Evolutionary conservation across 2,113 vertebrate genomes (phyloP).

Genomic region (Silurus meridionalis): DNA sequence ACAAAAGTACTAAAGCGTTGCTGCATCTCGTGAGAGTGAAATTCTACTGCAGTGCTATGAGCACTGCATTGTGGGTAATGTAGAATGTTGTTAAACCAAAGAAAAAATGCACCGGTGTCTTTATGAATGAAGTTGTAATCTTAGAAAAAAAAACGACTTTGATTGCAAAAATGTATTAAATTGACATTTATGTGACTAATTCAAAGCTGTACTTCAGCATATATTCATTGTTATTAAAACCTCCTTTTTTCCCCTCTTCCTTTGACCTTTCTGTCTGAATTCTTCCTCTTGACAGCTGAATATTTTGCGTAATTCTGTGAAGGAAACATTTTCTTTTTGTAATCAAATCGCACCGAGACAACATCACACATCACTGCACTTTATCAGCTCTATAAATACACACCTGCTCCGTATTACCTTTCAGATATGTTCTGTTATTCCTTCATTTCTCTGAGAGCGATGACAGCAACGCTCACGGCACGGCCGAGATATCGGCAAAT

Average conservation of each 20-base stretch:
- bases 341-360: conserved; percentile 51
- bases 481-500: conserved; percentile 6
- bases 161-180: background rate
- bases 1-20: background rate
- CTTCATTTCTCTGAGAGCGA: conserved; percentile 36
- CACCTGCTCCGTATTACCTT: conserved; percentile 36
- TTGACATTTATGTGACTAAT: background rate
- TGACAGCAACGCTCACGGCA: conserved; percentile 14
- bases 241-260: background rate
- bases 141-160: background rate
- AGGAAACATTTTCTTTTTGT: conserved; percentile 24
- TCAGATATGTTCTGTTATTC: conserved; percentile 50
- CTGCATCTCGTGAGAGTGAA: background rate
- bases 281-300: conserved; percentile 11
- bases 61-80: background rate
- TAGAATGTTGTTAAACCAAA: background rate
- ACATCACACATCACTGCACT: conserved; percentile 36
- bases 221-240: background rate
- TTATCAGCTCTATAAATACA: conserved; percentile 21
- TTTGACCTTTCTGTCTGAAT: background rate
- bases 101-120: background rate
- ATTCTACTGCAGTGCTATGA: background rate
- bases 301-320: conserved; percentile 29
- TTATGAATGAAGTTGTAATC: too few species aligned
- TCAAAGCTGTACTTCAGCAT: background rate